Evolutionary conservation across 1,140 invertebrate species (phyloP).

Genomic region (silkworm (Bombyx mori)): DNA sequence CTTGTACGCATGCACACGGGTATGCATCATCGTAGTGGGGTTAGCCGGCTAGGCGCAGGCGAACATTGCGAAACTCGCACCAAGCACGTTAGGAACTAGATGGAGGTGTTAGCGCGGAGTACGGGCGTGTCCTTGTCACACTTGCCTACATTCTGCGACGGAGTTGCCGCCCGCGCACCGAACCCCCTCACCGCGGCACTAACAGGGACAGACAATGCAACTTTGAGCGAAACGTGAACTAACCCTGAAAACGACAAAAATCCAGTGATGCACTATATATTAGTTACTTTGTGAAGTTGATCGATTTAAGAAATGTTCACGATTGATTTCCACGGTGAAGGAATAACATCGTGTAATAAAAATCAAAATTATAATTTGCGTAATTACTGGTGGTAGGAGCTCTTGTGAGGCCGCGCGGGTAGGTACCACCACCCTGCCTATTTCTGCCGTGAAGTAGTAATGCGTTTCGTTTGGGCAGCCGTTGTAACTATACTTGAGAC

Average conservation of each 20-base stretch:
- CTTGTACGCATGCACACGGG: slow-evolving; percentile 35
- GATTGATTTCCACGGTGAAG: too few relatives aligned
- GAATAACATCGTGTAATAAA: too few relatives aligned
- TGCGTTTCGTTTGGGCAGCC: too few relatives aligned
- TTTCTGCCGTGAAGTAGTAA: too few relatives aligned
- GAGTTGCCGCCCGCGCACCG: slow-evolving; percentile 36
- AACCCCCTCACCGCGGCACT: slow-evolving; percentile 28
- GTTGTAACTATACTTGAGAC: too few relatives aligned
- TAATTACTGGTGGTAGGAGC: too few relatives aligned
- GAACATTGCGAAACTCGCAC: slow-evolving; percentile 57
- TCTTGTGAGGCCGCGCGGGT: too few relatives aligned
- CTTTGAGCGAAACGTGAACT: slow-evolving; percentile 48
- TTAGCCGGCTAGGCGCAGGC: slow-evolving; percentile 41
- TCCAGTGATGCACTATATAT: background rate
- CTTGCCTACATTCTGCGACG: slow-evolving; percentile 64
- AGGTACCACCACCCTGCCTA: too few relatives aligned
- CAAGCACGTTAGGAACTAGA: slow-evolving; percentile 66
- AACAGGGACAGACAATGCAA: slow-evolving; percentile 59
- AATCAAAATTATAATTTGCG: too few relatives aligned
- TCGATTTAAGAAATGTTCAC: slow-evolving; percentile 8
- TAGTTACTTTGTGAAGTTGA: background rate
- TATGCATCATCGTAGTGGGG: slow-evolving; percentile 43
- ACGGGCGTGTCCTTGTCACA: slow-evolving; percentile 70
- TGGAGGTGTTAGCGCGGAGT: slow-evolving; percentile 65
- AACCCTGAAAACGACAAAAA: slow-evolving; percentile 28